A percentile compares a stretch with the other conserved stretches of the same genome.
These are phyloP conservation scores for Pectinophora gossypiella DNA, from an alignment of 1,140 invertebrate species.

Conservation along the genomic window DNA sequence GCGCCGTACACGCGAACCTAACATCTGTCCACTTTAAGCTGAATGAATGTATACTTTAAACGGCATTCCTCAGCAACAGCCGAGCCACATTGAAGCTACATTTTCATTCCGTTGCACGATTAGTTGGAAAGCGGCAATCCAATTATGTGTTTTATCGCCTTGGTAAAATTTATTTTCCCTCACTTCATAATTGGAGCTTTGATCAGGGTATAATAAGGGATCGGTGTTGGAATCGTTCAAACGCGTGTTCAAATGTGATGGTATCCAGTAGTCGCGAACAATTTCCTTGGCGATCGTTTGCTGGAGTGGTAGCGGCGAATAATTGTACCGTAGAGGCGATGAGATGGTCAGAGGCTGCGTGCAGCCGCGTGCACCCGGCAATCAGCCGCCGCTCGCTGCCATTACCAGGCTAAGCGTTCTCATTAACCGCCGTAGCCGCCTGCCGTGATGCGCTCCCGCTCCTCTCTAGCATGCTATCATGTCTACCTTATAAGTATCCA, in stretches of 20 bases:
- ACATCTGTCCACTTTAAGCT: slow-evolving; percentile 33
- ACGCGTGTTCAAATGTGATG: slow-evolving; percentile 1
- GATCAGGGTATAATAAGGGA: not conserved
- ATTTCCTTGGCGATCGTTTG: slow-evolving; percentile 19
- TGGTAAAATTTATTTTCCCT: slow-evolving; percentile 3
- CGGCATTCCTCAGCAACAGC: slow-evolving; percentile 19
- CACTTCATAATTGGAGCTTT: not conserved
- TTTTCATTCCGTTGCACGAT: slow-evolving; percentile 20
- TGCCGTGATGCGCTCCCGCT: slow-evolving; percentile 11
- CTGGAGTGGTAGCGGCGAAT: slow-evolving; percentile 23
- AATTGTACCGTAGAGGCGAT: slow-evolving; percentile 27
- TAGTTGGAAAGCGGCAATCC: slow-evolving; percentile 13
- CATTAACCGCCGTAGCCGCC: slow-evolving; percentile 31
- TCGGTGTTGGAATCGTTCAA: not conserved
- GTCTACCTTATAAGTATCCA: slow-evolving; percentile 9
- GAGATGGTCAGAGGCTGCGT: slow-evolving; percentile 28
- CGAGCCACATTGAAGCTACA: slow-evolving; percentile 14
- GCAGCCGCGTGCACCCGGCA: slow-evolving; percentile 28
- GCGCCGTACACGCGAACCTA: slow-evolving; percentile 34
- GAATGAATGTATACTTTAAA: slow-evolving; percentile 26
- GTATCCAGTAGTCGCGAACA: slow-evolving; percentile 5
- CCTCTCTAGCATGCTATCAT: slow-evolving; percentile 11
- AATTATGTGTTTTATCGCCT: slow-evolving; percentile 15
- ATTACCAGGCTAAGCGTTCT: slow-evolving; percentile 47
- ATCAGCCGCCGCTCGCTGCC: slow-evolving; percentile 28